Evolutionary conservation across 2,797 vertebrate species (phyloP).

Genomic region (Ctenopoma kingsleyae): DNA sequence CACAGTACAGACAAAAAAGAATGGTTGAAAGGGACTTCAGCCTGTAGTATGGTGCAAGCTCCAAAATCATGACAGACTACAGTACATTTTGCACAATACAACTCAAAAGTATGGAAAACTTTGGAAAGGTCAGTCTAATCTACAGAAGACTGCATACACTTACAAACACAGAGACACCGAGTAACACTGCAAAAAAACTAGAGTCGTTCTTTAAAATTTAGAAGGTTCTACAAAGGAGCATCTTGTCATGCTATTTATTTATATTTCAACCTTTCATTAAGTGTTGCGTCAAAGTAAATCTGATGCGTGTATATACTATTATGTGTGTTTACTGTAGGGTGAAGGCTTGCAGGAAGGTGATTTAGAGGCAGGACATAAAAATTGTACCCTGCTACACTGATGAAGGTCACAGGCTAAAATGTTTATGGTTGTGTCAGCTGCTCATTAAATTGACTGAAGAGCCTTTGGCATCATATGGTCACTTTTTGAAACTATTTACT

Average conservation of each 20-base stretch:
- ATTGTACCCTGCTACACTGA: constrained; percentile 5
- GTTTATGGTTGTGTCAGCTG: constrained; percentile 39
- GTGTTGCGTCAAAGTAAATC: constrained; percentile 2
- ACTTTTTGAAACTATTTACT: constrained; percentile 39
- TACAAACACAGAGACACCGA: neutral
- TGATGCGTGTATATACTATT: neutral
- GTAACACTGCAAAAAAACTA: neutral
- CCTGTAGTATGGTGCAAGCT: no score
- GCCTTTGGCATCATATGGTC: constrained; percentile 32
- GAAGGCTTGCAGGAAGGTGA: neutral
- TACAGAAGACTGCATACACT: neutral
- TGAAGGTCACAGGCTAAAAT: constrained; percentile 50
- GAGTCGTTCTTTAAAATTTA: neutral
- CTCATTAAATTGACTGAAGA: constrained; percentile 50
- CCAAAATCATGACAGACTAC: no score
- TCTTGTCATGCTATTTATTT: neutral
- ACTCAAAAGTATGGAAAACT: neutral
- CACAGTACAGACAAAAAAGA: no score
- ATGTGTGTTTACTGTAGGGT: neutral
- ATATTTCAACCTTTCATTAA: neutral
- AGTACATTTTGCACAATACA: neutral
- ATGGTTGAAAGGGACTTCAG: no score
- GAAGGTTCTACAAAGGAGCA: neutral
- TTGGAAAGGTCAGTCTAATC: neutral
- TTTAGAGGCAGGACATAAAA: constrained; percentile 30